Conservation (phyloP, 2,888 invertebrate genomes). For the Pristionchus japonicus region DNA sequence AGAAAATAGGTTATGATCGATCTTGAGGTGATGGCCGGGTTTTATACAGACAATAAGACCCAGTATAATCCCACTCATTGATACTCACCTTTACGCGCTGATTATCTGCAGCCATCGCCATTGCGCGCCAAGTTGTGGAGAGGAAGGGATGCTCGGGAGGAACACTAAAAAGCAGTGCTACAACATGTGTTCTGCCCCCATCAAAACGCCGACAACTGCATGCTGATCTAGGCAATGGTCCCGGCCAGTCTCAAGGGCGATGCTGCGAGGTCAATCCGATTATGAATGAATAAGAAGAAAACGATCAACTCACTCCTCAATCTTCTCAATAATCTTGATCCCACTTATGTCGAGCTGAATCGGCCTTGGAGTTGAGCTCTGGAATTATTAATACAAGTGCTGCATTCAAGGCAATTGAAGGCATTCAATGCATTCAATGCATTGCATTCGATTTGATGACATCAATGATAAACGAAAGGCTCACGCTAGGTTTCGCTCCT, state of each 20-base stretch:
- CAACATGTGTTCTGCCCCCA: too few relatives aligned
- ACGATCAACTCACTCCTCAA: not conserved
- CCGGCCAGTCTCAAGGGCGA: too few relatives aligned
- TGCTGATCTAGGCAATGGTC: too few relatives aligned
- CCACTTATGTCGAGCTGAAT: not conserved
- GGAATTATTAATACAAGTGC: not conserved
- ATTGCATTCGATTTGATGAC: not conserved
- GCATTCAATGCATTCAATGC: not conserved
- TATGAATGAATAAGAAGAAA: not conserved
- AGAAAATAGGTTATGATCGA: too few relatives aligned
- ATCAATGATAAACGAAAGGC: too few relatives aligned
- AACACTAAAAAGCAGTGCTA: too few relatives aligned
- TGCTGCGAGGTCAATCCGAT: too few relatives aligned
- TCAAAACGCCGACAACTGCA: too few relatives aligned
- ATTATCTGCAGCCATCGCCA: not conserved
- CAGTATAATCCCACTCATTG: too few relatives aligned
- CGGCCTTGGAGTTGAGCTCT: not conserved
- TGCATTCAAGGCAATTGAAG: not conserved
- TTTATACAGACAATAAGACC: too few relatives aligned
- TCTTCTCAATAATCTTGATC: conserved; percentile 21
- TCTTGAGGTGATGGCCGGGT: too few relatives aligned
- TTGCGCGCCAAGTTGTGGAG: not conserved
- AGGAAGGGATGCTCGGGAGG: not conserved
- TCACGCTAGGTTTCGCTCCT: not conserved
- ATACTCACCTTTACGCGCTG: not conserved